These are phyloP conservation scores for Aptenodytes forsteri DNA, from an alignment of 2,113 vertebrate species.

Conservation along the genomic window DNA sequence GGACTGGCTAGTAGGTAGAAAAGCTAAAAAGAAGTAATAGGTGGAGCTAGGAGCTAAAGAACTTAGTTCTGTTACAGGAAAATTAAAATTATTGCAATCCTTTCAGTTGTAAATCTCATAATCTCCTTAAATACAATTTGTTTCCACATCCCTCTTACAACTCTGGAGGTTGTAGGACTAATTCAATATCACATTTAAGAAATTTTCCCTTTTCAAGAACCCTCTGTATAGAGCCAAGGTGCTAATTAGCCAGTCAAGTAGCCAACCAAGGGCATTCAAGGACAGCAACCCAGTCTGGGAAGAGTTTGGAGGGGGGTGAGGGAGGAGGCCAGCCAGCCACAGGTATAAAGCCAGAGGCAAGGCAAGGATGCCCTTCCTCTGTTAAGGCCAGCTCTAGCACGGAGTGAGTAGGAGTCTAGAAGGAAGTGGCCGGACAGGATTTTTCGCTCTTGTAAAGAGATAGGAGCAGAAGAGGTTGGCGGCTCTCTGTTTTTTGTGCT, in stretches of 20 bases:
- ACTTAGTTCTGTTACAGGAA: neutral
- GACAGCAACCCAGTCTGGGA: neutral
- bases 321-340: neutral
- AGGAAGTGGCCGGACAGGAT: neutral
- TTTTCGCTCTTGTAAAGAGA: neutral
- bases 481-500: neutral
- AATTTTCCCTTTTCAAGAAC: neutral
- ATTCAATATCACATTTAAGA: neutral
- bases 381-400: neutral
- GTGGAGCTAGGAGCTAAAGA: neutral
- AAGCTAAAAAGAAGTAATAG: neutral
- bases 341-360: neutral
- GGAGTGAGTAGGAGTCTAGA: neutral
- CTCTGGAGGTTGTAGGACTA: neutral
- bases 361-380: neutral
- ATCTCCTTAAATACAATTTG: neutral
- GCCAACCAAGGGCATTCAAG: neutral
- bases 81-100: neutral
- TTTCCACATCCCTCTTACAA: neutral
- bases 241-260: neutral
- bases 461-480: neutral
- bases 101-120: neutral
- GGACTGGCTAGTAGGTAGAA: neutral
- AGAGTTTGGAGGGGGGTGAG: neutral
- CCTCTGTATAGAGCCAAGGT: neutral